Conservation (phyloP, 1,140 invertebrate species). For the Philaenus spumarius region DNA sequence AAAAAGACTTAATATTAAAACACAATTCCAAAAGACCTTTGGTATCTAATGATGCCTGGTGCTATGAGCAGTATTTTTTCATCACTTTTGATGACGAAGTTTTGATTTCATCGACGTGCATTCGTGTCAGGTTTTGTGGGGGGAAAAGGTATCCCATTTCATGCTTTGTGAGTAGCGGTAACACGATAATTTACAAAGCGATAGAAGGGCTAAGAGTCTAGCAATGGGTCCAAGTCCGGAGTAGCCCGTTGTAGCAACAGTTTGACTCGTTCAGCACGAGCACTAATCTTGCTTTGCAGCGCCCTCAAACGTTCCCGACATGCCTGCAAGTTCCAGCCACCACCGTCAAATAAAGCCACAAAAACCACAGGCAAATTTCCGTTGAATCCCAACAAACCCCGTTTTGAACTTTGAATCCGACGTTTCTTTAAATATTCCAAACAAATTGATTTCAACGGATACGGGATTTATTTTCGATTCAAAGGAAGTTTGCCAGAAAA, state of each 20-base stretch:
- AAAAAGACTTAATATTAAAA: not conserved
- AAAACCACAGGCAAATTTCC: constrained; percentile 6
- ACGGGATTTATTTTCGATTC: not conserved
- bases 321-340: constrained; percentile 48
- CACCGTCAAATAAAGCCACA: constrained; percentile 8
- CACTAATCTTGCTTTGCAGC: constrained; percentile 80
- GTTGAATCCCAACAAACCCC: constrained; percentile 7
- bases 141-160: too few relatives aligned
- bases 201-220: constrained; percentile 27
- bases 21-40: not conserved
- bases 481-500: constrained; percentile 12
- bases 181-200: constrained; percentile 4
- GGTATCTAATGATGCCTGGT: not conserved
- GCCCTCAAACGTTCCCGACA: constrained; percentile 76
- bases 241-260: constrained; percentile 74
- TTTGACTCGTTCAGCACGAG: constrained; percentile 80
- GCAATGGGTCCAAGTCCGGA: constrained; percentile 63
- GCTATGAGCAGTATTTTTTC: not conserved
- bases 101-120: not conserved
- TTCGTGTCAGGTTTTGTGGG: too few relatives aligned
- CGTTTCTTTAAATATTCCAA: not conserved
- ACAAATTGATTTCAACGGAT: not conserved
- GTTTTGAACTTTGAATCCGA: not conserved
- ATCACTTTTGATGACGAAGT: not conserved
- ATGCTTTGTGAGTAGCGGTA: too few relatives aligned